phyloP scores from a whole-genome alignment of 2,797 vertebrate genomes.

The Ceyx erithaca region DNA sequence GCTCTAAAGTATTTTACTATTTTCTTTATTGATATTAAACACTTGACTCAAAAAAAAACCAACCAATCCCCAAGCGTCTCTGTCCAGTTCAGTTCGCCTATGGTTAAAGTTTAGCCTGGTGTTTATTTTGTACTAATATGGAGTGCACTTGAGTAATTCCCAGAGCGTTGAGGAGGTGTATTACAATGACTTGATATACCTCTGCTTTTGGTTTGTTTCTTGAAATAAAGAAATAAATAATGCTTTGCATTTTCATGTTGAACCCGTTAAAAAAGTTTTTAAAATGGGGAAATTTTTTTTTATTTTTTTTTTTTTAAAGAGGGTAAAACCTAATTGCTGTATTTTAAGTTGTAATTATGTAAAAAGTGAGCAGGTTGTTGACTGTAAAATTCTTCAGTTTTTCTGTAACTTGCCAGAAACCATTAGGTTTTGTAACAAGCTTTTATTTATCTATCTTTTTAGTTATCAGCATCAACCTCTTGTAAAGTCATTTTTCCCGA shows the following conservation, averaged over 20 bases:
- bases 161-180: constrained; percentile 77
- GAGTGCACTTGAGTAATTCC: constrained; percentile 82
- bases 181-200: constrained; percentile 76
- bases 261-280: not conserved
- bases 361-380: constrained; percentile 81
- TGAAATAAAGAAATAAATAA: not conserved
- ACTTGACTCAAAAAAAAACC: not conserved
- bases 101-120: constrained; percentile 43
- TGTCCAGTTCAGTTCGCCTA: constrained; percentile 58
- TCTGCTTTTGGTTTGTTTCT: constrained; percentile 74
- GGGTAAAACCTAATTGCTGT: constrained; percentile 76
- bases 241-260: constrained; percentile 76
- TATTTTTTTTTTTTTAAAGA: not conserved
- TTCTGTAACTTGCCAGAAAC: constrained; percentile 81
- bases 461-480: constrained; percentile 78
- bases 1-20: constrained; percentile 21
- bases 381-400: constrained; percentile 86
- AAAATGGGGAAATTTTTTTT: not conserved
- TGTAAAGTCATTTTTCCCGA: constrained; percentile 81
- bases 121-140: constrained; percentile 77
- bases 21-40: constrained; percentile 21
- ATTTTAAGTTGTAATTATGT: constrained; percentile 86
- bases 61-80: not conserved
- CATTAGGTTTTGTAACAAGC: constrained; percentile 86
- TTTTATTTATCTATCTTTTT: constrained; percentile 94